Evolutionary conservation across 2,797 vertebrate species (phyloP).

Genomic region (Cynodonichthys magdalenae): DNA sequence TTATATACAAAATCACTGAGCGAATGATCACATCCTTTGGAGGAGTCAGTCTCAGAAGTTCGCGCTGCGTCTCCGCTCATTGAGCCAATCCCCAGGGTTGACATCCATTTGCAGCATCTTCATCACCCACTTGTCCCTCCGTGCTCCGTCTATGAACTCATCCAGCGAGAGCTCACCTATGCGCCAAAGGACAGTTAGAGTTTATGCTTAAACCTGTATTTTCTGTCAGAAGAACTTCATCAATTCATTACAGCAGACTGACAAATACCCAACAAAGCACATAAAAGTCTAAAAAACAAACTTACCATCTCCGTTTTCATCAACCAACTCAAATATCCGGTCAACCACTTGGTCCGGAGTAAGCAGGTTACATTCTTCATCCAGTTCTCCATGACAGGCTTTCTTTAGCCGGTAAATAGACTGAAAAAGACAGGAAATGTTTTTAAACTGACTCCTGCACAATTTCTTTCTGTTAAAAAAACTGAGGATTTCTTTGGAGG

Average conservation of each 20-base stretch:
- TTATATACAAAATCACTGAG: conserved; percentile 25
- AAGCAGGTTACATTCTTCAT: conserved; percentile 84
- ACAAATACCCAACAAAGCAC: conserved; percentile 7
- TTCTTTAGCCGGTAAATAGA: conserved; percentile 94
- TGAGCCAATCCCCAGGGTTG: conserved; percentile 90
- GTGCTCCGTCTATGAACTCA: conserved; percentile 92
- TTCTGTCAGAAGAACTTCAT: too few relatives aligned
- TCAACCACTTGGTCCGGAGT: conserved; percentile 94
- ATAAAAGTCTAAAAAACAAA: conserved; percentile 20
- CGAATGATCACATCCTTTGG: conserved; percentile 9
- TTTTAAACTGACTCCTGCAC: conserved; percentile 8
- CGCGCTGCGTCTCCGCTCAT: conserved; percentile 78
- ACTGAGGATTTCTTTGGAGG: too few relatives aligned
- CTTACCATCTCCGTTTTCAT: conserved; percentile 95
- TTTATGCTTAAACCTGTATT: too few relatives aligned
- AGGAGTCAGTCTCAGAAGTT: conserved; percentile 42
- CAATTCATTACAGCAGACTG: neutral
- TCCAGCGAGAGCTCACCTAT: conserved; percentile 92
- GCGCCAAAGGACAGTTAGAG: neutral
- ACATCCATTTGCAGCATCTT: conserved; percentile 96
- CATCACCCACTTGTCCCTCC: conserved; percentile 96
- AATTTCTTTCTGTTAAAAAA: conserved; percentile 7
- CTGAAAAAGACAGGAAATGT: conserved; percentile 72
- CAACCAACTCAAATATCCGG: conserved; percentile 95
- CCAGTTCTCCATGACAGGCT: conserved; percentile 85